These are phyloP conservation scores for Bambusicola thoracicus DNA, from an alignment of 2,113 vertebrate genomes.

Conservation along the genomic window DNA sequence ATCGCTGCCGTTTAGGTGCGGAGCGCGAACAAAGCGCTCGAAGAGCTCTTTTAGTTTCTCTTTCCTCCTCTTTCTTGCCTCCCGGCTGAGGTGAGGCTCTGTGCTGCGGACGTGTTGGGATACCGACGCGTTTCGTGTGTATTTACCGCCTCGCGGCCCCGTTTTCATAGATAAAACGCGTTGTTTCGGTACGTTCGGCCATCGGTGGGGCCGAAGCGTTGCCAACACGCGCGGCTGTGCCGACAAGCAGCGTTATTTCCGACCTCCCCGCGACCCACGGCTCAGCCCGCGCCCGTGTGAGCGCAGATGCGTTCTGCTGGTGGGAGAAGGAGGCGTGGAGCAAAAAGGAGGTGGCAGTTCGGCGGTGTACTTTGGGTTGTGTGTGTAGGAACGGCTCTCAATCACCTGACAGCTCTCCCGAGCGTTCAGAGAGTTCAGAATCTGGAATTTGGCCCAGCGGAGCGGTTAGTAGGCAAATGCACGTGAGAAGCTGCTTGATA, in stretches of 20 bases:
- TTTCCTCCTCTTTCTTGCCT: neutral
- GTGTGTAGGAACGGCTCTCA: neutral
- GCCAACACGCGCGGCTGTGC: neutral
- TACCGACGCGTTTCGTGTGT: neutral
- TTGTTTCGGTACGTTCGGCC: neutral
- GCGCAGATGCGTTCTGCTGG: neutral
- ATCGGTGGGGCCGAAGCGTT: neutral
- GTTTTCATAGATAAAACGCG: neutral
- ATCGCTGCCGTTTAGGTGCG: no score
- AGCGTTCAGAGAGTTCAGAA: neutral
- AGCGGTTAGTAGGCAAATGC: neutral
- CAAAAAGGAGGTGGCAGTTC: conserved; percentile 13
- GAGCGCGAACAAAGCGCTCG: neutral
- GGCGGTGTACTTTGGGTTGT: neutral
- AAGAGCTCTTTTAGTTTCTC: neutral
- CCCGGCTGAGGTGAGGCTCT: neutral
- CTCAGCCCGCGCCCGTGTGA: neutral
- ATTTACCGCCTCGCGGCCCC: neutral
- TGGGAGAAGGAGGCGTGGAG: neutral
- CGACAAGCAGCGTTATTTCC: neutral
- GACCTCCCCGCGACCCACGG: neutral
- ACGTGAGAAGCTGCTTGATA: conserved; percentile 15
- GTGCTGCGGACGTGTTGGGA: neutral
- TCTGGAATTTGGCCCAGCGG: neutral
- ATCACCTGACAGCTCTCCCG: conserved; percentile 31